Conservation (phyloP, 2,888 invertebrate species). For the Noctua comes region DNA sequence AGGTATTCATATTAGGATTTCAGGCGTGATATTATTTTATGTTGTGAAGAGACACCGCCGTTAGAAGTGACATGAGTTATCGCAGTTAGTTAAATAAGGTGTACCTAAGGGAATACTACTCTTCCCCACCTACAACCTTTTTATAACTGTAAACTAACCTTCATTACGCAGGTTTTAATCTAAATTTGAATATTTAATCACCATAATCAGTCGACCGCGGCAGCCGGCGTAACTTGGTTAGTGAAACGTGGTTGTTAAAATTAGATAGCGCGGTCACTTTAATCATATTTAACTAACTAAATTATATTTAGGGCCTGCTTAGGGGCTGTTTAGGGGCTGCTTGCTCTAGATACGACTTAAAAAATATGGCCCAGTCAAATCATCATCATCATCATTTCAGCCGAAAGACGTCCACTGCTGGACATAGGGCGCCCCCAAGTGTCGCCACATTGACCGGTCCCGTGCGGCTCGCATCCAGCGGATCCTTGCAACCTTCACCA, state of each 20-base stretch:
- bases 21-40: no score
- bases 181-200: slow-evolving; percentile 39
- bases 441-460: no score
- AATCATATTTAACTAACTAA: slow-evolving; percentile 37
- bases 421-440: no score
- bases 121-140: neutral
- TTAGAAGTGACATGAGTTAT: neutral
- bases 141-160: neutral
- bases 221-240: slow-evolving; percentile 37
- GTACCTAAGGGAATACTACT: neutral
- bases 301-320: neutral
- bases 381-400: no score
- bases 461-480: no score
- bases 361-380: neutral
- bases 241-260: slow-evolving; percentile 24
- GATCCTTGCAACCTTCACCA: no score
- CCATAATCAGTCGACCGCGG: slow-evolving; percentile 24
- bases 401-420: no score
- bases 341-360: neutral
- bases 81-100: neutral
- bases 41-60: neutral
- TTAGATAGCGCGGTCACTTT: slow-evolving; percentile 13
- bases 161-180: slow-evolving; percentile 22
- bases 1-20: no score
- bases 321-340: no score